phyloP scores from a whole-genome alignment of 2,113 vertebrate genomes.

The Thunnus maccoyii region DNA sequence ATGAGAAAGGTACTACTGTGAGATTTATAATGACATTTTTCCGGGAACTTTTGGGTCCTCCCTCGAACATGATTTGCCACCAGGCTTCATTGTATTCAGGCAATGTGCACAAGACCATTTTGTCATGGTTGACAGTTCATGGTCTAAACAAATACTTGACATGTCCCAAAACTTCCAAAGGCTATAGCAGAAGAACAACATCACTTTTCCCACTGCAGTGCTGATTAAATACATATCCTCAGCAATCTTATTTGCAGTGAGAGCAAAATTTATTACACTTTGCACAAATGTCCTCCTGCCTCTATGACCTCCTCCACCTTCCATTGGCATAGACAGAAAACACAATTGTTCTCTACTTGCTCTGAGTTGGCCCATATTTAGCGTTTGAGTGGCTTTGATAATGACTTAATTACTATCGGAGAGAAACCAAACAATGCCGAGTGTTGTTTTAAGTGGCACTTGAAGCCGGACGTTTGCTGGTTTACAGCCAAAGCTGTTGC shows the following conservation, averaged over 20 bases:
- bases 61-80: too few species aligned
- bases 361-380: background rate
- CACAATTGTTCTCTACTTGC: too few species aligned
- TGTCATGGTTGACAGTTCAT: background rate
- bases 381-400: too few species aligned
- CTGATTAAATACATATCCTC: too few species aligned
- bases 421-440: background rate
- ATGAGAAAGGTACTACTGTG: too few species aligned
- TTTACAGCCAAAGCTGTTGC: background rate
- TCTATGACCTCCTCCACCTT: background rate
- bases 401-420: background rate
- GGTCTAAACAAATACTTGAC: background rate
- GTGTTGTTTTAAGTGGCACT: background rate
- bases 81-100: background rate
- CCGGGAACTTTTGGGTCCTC: too few species aligned
- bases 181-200: background rate
- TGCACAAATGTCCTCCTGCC: constrained; percentile 15
- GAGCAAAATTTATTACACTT: background rate
- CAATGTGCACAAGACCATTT: background rate
- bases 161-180: background rate
- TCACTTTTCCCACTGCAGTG: too few species aligned
- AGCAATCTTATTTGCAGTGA: background rate
- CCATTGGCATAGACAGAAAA: background rate
- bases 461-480: background rate
- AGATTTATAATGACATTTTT: too few species aligned